Evolutionary conservation across 2,888 invertebrate genomes (phyloP).

Genomic region (Sarcophaga carnaria): DNA sequence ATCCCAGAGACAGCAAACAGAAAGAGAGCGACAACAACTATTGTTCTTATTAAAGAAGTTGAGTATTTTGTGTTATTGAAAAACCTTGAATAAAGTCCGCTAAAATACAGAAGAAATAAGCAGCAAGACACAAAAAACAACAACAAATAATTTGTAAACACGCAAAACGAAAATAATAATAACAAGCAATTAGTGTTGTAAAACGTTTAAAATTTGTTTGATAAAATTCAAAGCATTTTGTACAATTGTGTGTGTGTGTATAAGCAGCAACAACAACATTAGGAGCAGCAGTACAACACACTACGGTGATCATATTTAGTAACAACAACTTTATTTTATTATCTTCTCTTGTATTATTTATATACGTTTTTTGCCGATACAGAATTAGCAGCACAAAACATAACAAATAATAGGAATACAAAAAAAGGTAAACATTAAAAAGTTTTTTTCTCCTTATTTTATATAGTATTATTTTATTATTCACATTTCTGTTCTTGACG

Average conservation of each 20-base stretch:
- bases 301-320: slow-evolving; percentile 55
- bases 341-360: slow-evolving; percentile 42
- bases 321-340: slow-evolving; percentile 48
- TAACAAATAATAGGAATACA: slow-evolving; percentile 59
- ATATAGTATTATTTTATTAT: background rate
- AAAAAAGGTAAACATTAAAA: slow-evolving; percentile 65
- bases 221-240: slow-evolving; percentile 15
- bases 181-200: slow-evolving; percentile 55
- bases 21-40: slow-evolving; percentile 6
- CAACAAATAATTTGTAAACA: slow-evolving; percentile 56
- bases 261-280: background rate
- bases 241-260: background rate
- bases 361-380: slow-evolving; percentile 54
- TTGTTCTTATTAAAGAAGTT: slow-evolving; percentile 43
- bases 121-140: slow-evolving; percentile 27
- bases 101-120: slow-evolving; percentile 54
- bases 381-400: slow-evolving; percentile 66
- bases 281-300: slow-evolving; percentile 38
- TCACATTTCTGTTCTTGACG: slow-evolving; percentile 19
- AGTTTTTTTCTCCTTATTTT: slow-evolving; percentile 15
- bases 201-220: slow-evolving; percentile 39
- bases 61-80: slow-evolving; percentile 37
- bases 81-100: slow-evolving; percentile 63
- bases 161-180: slow-evolving; percentile 39
- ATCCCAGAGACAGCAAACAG: slow-evolving; percentile 27